Evolutionary conservation across 2,888 invertebrate species (phyloP), one percentile per base, ranked within the genome.

Genomic region (Noctuana brunneofusca): DNA sequence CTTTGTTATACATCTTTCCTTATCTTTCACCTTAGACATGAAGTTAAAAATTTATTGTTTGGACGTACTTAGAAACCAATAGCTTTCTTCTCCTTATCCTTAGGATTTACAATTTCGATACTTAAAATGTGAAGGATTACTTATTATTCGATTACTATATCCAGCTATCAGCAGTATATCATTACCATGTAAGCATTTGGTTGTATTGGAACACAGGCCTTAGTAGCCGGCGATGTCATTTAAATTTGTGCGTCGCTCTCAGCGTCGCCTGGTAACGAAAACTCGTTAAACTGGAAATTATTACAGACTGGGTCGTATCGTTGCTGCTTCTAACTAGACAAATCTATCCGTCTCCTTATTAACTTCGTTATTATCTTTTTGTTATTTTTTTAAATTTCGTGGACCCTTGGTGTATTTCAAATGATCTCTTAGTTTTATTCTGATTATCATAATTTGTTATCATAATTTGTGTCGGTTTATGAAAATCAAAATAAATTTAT

Each of bases 201-300:
- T 12, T 46, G 8, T 54, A 43, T 46, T 57, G n/a, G 14, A 57
- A 48, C 57, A 9, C n/a, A 41, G 9, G 48, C 16, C 24, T 58
- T 49, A 58, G 38, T 9, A 35, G 12, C 12, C 48, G 49, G 12
- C 35, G 49, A 53, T 64, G 63, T 63, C 53, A 62, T 62, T 64
- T 60, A 49, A 62, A 58, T 48, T 64, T 53, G 59, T 46, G 43
- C 43, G 43, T 59, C 43, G 27, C 14, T 49, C 35, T 6, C 30
- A 52, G 12, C 57, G 59, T 63, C 30, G 56, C 64, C 18, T 30
- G 24, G 60, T 50, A 56, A 65, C 64, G 65, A n/a, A 43, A 64
- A 41, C 62, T 65, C 67, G 65, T 65, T 67, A 67, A 59, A 64
- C 46, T 53, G 59, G 30, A 59, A 60, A 60, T 60, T 53, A 53